Evolutionary conservation across 2,888 invertebrate species (phyloP), one percentile per base, ranked within the genome.

Genomic region (Cheilosia vulpina): DNA sequence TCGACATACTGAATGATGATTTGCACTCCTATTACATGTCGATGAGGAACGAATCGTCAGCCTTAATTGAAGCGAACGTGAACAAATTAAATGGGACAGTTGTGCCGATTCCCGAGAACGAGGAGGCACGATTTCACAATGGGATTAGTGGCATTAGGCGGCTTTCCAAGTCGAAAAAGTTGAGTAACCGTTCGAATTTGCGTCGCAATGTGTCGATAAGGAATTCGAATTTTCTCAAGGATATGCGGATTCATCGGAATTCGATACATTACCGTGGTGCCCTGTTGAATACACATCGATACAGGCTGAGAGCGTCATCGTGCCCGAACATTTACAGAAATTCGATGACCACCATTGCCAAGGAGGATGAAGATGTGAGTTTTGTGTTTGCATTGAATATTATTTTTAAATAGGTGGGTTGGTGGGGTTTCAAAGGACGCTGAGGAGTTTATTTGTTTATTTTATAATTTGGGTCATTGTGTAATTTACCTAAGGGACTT

Each of bases 311-410:
- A 85, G 97, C 98, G 1, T 97, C 97, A 2, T 98, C 98, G 55
- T 98, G 98, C 91, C 98, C 98, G 0, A 96, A 98, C 92, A 97
- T 98, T 89, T 97, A 95, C 90, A 94, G 96, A 88, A 97, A 97
- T 90, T 97, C 97, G n/a, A 97, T 97, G 96, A 96, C 96, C 60
- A 96, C 96, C 3, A 94, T 97, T 66, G 95, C 95, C 60, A 95
- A 95, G 88, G 95, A 96, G 89, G 94, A 94, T 89, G 94, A 94
- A 90, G 96, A 96, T 94, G 96, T 96, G 92, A 93, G 92, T 90
- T 41, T 62, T 60, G 13, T 71, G 11, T 38, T n/a, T 53, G 19
- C 19, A 19, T 50, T 50, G 19, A 50, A 19, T 17, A 21, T 17
- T 17, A 21, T 17, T 17, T 50, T 7, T 17, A 45, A 5, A 4